Percentiles rank a stretch among this genome's conserved stretches.
Evolutionary conservation across 1,140 invertebrate species (phyloP).

Genomic region (Procambarus virginalis): DNA sequence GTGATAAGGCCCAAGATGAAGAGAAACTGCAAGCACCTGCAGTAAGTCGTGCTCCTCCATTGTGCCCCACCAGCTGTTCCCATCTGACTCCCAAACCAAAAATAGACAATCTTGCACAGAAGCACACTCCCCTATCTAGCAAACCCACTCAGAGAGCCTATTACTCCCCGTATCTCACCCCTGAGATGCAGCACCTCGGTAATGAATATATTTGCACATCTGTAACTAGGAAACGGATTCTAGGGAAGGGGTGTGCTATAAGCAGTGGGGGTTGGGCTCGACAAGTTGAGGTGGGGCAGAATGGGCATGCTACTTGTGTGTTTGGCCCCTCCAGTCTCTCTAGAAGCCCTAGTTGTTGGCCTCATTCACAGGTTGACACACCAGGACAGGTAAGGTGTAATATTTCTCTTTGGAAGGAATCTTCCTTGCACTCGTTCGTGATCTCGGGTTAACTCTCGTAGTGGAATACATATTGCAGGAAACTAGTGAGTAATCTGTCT

Average conservation of each 20-base stretch:
- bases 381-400: not conserved
- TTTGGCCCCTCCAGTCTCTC: not conserved
- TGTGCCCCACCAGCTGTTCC: not conserved
- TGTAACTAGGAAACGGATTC: not conserved
- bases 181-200: not conserved
- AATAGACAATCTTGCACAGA: not conserved
- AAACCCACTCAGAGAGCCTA: not conserved
- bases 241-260: not conserved
- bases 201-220: not conserved
- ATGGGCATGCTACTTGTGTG: not conserved
- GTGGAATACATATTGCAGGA: not conserved
- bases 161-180: not conserved
- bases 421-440: not conserved
- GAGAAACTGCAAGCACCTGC: not conserved
- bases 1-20: not conserved
- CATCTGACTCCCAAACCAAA: not conserved
- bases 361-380: not conserved
- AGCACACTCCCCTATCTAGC: slow-evolving; percentile 7
- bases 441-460: not conserved
- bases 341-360: not conserved
- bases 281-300: not conserved
- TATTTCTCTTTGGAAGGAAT: not conserved
- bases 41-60: not conserved
- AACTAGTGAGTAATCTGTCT: not conserved
- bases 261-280: not conserved